These are phyloP conservation scores for Drosophila tristis DNA, from an alignment of 1,140 invertebrate species.

Conservation along the genomic window DNA sequence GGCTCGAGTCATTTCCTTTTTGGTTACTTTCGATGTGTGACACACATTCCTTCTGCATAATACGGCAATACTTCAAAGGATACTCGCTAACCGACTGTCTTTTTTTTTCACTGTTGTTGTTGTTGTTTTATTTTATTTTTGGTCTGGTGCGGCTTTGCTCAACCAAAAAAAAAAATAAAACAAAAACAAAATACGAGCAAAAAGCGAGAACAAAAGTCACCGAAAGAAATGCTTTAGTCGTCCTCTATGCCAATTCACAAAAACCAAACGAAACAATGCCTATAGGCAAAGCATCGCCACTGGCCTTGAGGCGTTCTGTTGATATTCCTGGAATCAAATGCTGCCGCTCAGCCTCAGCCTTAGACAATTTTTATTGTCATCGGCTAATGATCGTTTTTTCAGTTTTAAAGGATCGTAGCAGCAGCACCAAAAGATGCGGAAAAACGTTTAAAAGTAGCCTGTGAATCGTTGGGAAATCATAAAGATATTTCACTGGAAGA, in stretches of 20 bases:
- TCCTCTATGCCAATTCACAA: constrained; percentile 41
- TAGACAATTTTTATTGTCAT: constrained; percentile 11
- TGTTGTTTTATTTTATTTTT: constrained; percentile 20
- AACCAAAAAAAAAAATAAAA: constrained; percentile 34
- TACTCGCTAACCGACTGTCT: constrained; percentile 17
- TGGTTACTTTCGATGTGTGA: constrained; percentile 63
- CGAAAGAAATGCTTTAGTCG: constrained; percentile 26
- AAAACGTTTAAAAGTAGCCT: neutral
- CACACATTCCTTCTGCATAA: constrained; percentile 65
- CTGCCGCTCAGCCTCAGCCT: neutral
- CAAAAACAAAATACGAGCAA: constrained; percentile 13
- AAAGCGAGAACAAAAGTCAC: constrained; percentile 24
- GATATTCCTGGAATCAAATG: constrained; percentile 42
- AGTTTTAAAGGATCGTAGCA: neutral
- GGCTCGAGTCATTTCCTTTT: constrained; percentile 70
- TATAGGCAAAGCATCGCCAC: constrained; percentile 3
- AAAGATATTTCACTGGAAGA: too few species aligned
- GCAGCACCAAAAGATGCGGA: too few species aligned
- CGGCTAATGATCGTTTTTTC: constrained; percentile 17
- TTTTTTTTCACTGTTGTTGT: neutral
- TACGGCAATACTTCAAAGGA: constrained; percentile 75
- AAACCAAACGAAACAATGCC: constrained; percentile 36
- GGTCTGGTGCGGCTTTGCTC: constrained; percentile 38
- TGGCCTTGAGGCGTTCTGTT: constrained; percentile 42
- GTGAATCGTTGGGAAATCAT: neutral